Conservation (phyloP, 2,888 invertebrate genomes). For the Rhyacophila evoluta region DNA sequence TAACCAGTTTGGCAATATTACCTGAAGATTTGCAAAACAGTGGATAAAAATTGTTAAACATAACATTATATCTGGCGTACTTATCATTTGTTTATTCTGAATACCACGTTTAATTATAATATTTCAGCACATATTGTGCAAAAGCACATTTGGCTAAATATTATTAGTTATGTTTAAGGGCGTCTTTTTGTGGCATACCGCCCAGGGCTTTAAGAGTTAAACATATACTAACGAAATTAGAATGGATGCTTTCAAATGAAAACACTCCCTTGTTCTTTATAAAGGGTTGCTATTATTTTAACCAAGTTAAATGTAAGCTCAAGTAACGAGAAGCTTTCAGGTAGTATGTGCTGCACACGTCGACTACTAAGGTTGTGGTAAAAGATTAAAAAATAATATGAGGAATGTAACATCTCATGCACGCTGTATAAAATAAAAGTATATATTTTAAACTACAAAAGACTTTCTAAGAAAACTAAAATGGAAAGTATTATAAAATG, state of each 20-base stretch:
- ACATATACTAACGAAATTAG: conserved; percentile 9
- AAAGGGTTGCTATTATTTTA: conserved; percentile 24
- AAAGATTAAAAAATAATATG: conserved; percentile 19
- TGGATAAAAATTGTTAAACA: no score
- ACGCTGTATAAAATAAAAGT: no score
- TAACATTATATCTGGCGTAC: no score
- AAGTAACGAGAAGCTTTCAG: neutral
- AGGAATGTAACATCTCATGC: no score
- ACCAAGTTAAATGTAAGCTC: conserved; percentile 10
- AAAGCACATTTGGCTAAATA: neutral
- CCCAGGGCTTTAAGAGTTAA: neutral
- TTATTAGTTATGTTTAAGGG: neutral
- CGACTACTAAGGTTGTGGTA: neutral
- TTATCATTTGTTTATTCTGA: neutral
- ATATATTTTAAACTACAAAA: no score
- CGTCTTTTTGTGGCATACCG: conserved; percentile 2
- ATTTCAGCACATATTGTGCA: neutral
- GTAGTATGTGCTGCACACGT: neutral
- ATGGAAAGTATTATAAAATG: no score
- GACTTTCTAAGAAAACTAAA: no score
- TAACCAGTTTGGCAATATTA: no score
- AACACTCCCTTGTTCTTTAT: conserved; percentile 9
- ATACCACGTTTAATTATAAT: neutral
- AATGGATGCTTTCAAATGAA: conserved; percentile 14
- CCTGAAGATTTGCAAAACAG: no score